Base-by-base conservation (phyloP, 2,888 invertebrate genomes). In the Choreutis nemorana region DNA sequence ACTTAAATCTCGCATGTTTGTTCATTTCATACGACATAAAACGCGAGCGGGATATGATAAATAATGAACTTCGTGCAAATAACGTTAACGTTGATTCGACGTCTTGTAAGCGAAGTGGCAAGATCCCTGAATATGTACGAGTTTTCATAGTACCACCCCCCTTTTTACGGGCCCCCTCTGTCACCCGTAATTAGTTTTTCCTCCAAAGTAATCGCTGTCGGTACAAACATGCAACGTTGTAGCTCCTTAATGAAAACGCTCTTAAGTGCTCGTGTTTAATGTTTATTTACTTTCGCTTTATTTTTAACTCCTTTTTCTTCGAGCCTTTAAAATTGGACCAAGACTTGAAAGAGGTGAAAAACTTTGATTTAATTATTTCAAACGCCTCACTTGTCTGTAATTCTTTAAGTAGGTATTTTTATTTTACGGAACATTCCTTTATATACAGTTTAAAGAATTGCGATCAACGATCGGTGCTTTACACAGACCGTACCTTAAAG, bases 141-240 rank as follows among this genome's bases (percentile, higher is more conserved):
- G n/a, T n/a, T n/a, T n/a, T 39, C 34, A 34, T 39, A 36, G 37
- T 38, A 38, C 41, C 40, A 40, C 42, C 45, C 35, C 37, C 41
- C 41, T 43, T 45, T 47, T 50, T 50, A 51, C 50, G 48, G 46
- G 44, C 48, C 45, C 46, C 50, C 37, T 51, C 49, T 58, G 66
- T 64, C 61, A 59, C 46, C 58, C 54, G 52, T 67, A 68, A 72
- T 73, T 73, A 71, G 71, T 65, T 68, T 66, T 67, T 65, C 61
- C 54, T 57, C 48, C 45, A 55, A 50, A 65, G 67, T 62, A 70
- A 72, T 64, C 59, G 64, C 49, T 50, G 56, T 56, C 54, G 52
- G 55, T 59, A 62, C 55, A 54, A 66, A 62, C 67, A 71, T 72
- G 67, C 70, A 72, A 70, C 67, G 61, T 67, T 67, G 63, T 64